Conservation (phyloP, 2,113 vertebrate genomes). For the Hippocampus guttulatus region DNA sequence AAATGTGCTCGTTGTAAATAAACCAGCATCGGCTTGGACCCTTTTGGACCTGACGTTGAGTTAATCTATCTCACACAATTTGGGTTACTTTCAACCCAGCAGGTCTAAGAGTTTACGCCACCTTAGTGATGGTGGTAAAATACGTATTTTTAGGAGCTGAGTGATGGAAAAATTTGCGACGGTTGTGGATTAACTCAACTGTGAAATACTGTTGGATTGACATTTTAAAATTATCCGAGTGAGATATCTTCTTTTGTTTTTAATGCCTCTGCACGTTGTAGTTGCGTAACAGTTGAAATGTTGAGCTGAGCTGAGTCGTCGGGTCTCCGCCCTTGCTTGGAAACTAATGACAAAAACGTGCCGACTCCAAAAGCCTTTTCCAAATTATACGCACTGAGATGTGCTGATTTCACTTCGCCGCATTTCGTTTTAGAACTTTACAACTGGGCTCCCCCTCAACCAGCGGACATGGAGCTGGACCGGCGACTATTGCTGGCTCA, state of each 20-base stretch:
- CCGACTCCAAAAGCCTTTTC: not conserved
- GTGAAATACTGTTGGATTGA: too few species aligned
- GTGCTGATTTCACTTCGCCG: not conserved
- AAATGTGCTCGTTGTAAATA: too few species aligned
- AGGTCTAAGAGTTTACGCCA: too few species aligned
- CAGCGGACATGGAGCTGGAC: constrained; percentile 66
- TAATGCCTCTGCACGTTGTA: not conserved
- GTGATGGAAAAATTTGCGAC: too few species aligned
- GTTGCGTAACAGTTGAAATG: constrained; percentile 14
- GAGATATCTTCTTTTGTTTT: constrained; percentile 8
- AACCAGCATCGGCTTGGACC: too few species aligned
- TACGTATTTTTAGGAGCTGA: too few species aligned
- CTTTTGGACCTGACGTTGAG: too few species aligned
- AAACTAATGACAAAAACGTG: constrained; percentile 17
- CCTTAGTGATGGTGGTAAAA: too few species aligned
- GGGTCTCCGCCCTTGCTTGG: constrained; percentile 23
- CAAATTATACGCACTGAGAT: not conserved
- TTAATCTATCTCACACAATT: too few species aligned
- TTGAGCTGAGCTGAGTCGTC: not conserved
- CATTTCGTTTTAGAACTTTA: not conserved
- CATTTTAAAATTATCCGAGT: constrained; percentile 1
- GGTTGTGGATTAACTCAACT: too few species aligned
- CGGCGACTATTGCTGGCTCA: constrained; percentile 71
- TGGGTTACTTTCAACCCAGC: too few species aligned
- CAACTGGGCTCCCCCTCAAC: not conserved